Evolutionary conservation across 2,888 invertebrate genomes (phyloP), one percentile per base, ranked within the genome.

Genomic region (Euclidia mi): DNA sequence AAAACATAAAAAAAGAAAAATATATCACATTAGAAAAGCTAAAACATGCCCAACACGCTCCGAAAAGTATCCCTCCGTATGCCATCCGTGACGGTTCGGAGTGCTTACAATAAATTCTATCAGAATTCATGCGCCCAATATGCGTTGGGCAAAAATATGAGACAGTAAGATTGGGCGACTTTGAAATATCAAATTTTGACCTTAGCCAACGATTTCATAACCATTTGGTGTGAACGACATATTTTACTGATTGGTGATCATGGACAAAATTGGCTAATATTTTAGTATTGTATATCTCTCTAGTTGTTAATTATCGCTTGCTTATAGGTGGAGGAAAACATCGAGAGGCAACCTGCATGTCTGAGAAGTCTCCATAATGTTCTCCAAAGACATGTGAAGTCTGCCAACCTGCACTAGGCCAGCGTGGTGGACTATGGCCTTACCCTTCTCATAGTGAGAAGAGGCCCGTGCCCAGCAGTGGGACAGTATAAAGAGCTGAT

Each of bases 101-200:
- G 66, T 71, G 74, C 62, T 63, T 65, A 71, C 75, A 62, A 85
- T 86, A 86, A 83, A 85, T 85, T 82, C 67, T 63, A 76, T 70
- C 79, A 76, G 74, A 80, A 84, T 82, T 82, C 82, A 81, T 78
- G 82, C 69, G 79, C 81, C 72, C 81, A 81, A 85, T 85, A 79
- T 85, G 76, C 76, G 76, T 76, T 77, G 60, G 58, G 63, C 65
- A 64, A 79, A 85, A 82, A 82, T 84, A 84, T 84, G 82, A 81
- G 79, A 82, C 81, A 83, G 80, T 82, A 79, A 79, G 74, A 71
- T 64, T 60, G 72, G 66, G 53, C 47, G 65, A 59, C 56, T 72
- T 65, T 45, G 59, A 65, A 59, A 55, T 65, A 56, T 64, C 47
- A 56, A 62, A 52, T 58, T 52, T 49, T 18, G 40, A 11, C 20